Evolutionary conservation across 2,797 vertebrate genomes (phyloP).

Genomic region (Micropoecilia bifurca): DNA sequence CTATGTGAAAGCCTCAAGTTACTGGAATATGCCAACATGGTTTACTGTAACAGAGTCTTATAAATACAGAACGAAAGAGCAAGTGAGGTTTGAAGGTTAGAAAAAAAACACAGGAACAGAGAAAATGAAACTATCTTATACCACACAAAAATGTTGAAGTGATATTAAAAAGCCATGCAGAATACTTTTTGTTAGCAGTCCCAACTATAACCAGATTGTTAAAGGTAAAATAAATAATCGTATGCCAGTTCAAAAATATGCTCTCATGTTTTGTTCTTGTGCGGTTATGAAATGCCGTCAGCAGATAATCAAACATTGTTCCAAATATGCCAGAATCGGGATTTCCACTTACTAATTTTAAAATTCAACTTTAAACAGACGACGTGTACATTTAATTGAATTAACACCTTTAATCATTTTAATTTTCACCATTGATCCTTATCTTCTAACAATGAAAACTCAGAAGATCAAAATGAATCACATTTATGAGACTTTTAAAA

Average conservation of each 20-base stretch:
- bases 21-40: neutral
- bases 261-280: neutral
- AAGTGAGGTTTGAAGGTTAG: neutral
- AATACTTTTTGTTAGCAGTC: neutral
- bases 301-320: neutral
- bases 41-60: neutral
- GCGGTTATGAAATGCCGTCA: rapidly evolving
- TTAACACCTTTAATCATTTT: neutral
- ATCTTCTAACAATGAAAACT: neutral
- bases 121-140: neutral
- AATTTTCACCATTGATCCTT: too few species aligned
- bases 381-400: neutral
- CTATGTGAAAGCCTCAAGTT: neutral
- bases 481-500: neutral
- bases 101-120: neutral
- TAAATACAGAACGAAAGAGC: too few species aligned
- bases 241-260: neutral
- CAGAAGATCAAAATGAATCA: neutral
- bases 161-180: neutral
- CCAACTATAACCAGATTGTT: neutral
- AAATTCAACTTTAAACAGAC: neutral
- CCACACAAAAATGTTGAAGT: neutral
- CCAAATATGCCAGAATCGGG: neutral
- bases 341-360: neutral
- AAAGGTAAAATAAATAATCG: neutral